These are phyloP conservation scores for Ctenodactylus gundi DNA, from an alignment of 2,113 vertebrate genomes.

Conservation along the genomic window DNA sequence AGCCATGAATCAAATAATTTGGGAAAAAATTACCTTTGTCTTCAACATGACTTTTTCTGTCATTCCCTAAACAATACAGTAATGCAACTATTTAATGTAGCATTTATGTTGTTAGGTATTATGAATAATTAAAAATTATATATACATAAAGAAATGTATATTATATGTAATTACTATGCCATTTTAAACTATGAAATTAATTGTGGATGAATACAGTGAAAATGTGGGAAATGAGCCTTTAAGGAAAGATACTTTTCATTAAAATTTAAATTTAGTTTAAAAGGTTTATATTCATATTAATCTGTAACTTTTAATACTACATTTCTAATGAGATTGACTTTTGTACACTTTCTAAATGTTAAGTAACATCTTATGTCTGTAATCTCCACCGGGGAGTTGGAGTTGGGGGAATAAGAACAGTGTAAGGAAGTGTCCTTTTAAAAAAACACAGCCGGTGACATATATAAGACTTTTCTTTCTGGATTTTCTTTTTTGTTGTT, in stretches of 20 bases:
- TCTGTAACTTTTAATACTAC: background rate
- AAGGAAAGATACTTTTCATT: conserved; percentile 13
- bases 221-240: background rate
- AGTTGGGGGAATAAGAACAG: conserved; percentile 3
- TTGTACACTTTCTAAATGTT: background rate
- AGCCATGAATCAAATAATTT: background rate
- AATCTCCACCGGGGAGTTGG: background rate
- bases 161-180: background rate
- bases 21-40: background rate
- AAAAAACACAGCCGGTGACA: background rate
- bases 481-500: background rate
- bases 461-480: background rate
- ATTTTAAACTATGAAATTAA: no score
- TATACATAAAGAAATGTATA: background rate
- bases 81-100: background rate
- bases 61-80: background rate
- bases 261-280: conserved; percentile 9
- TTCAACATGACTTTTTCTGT: background rate
- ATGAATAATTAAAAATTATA: background rate
- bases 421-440: conserved; percentile 7
- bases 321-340: conserved; percentile 27
- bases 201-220: conserved; percentile 16
- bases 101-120: background rate
- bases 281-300: conserved; percentile 30
- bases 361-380: background rate